phyloP scores from a whole-genome alignment of 2,113 vertebrate genomes.

The Neofelis nebulosa region DNA sequence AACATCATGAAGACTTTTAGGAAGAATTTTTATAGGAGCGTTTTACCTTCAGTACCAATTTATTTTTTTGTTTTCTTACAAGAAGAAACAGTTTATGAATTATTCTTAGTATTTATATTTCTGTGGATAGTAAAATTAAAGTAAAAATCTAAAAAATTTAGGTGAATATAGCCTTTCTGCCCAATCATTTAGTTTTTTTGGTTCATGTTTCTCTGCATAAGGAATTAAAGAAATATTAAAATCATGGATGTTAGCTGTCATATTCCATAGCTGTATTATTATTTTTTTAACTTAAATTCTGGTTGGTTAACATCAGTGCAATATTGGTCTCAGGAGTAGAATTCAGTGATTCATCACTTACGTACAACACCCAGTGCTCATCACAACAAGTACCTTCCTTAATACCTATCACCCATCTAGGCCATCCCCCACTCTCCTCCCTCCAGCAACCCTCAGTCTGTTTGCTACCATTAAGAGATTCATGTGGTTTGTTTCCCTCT shows the following conservation, averaged over 20 bases:
- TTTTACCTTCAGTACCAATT: constrained; percentile 14
- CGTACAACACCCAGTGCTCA: no score
- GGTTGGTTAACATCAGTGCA: no score
- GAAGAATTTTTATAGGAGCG: neutral
- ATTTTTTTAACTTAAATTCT: no score
- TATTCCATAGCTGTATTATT: constrained; percentile 16
- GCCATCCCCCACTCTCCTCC: no score
- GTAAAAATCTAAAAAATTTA: constrained; percentile 29
- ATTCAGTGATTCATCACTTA: no score
- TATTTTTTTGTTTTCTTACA: constrained; percentile 20
- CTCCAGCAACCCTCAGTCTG: no score
- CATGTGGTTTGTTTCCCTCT: no score
- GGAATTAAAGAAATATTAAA: constrained; percentile 64
- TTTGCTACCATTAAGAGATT: no score
- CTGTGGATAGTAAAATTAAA: constrained; percentile 30
- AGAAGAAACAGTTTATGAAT: neutral
- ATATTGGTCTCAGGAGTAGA: no score
- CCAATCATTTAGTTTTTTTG: constrained; percentile 15
- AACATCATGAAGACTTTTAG: constrained; percentile 44
- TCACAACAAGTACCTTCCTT: no score
- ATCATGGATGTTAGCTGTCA: constrained; percentile 42
- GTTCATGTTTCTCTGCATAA: constrained; percentile 41
- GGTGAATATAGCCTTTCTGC: constrained; percentile 26
- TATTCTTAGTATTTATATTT: neutral
- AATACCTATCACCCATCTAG: no score